Percentiles rank a stretch among this genome's conserved stretches.
These are phyloP conservation scores for Andrena trimmerana DNA, from an alignment of 2,888 invertebrate genomes.

Conservation along the genomic window DNA sequence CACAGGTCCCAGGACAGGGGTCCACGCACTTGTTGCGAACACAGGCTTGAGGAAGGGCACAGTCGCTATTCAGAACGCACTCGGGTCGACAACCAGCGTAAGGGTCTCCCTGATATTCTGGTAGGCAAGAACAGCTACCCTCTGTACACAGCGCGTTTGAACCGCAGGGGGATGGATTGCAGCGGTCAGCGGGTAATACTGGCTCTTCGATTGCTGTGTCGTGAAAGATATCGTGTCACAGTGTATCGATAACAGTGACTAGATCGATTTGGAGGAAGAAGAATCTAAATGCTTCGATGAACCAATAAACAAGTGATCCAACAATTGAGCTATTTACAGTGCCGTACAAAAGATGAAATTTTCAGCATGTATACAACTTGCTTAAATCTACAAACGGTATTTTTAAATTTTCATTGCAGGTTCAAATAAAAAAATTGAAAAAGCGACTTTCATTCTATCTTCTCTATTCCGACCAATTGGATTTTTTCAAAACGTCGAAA, in stretches of 20 bases:
- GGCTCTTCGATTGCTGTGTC: slow-evolving; percentile 73
- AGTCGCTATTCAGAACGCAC: slow-evolving; percentile 86
- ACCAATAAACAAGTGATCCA: too few species aligned
- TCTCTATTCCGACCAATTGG: too few species aligned
- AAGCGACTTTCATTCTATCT: too few species aligned
- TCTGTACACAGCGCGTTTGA: slow-evolving; percentile 86
- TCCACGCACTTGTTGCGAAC: slow-evolving; percentile 85
- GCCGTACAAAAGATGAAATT: background rate
- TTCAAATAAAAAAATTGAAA: too few species aligned
- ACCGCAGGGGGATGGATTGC: slow-evolving; percentile 89
- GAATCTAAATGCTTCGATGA: background rate
- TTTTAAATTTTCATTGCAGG: too few species aligned
- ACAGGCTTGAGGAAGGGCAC: slow-evolving; percentile 85
- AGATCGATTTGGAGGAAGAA: background rate
- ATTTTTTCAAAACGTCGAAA: too few species aligned
- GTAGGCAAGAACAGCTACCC: slow-evolving; percentile 84
- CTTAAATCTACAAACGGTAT: too few species aligned
- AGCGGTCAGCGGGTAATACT: slow-evolving; percentile 86
- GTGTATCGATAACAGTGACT: background rate
- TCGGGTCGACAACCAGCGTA: slow-evolving; percentile 85
- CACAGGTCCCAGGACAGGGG: slow-evolving; percentile 85
- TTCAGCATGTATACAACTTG: background rate
- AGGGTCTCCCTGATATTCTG: slow-evolving; percentile 85
- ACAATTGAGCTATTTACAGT: background rate
- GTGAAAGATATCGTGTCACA: slow-evolving; percentile 7